Percentiles rank a stretch among this genome's conserved stretches.
Conservation (phyloP, 2,797 vertebrate genomes). For the Sebastes minor region DNA sequence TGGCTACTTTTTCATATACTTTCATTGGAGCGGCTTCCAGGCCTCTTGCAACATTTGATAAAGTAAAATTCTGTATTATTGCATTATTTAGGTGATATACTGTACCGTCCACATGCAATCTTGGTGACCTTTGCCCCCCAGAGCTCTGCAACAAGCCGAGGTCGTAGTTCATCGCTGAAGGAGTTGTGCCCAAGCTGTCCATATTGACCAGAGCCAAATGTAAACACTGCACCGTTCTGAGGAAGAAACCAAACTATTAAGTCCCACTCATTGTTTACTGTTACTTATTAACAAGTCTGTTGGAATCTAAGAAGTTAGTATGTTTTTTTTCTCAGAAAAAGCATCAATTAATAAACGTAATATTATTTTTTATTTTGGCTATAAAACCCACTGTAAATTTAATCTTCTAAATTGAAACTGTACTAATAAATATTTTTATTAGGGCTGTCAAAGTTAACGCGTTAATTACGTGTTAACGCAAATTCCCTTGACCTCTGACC, state of each 20-base stretch:
- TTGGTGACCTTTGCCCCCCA: constrained; percentile 79
- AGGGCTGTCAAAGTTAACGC: no score
- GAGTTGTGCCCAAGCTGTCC: constrained; percentile 92
- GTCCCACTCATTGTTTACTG: neutral
- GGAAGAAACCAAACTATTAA: neutral
- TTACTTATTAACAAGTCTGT: neutral
- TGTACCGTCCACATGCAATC: constrained; percentile 87
- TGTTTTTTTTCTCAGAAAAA: constrained; percentile 21
- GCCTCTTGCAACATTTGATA: neutral
- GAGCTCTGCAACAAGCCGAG: constrained; percentile 83
- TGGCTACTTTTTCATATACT: neutral
- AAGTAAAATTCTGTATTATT: neutral
- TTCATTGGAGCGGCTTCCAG: neutral
- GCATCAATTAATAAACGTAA: neutral
- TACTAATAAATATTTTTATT: neutral
- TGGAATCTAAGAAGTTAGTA: neutral
- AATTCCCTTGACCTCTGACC: no score
- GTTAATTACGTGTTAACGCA: no score
- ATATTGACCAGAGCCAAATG: constrained; percentile 85
- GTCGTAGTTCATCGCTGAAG: constrained; percentile 74
- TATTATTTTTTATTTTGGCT: neutral
- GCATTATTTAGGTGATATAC: constrained; percentile 2
- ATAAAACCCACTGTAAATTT: neutral
- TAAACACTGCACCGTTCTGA: constrained; percentile 85
- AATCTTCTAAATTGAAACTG: neutral